Evolutionary conservation across 1,140 invertebrate species (phyloP).

Genomic region (Orchestia grillus): DNA sequence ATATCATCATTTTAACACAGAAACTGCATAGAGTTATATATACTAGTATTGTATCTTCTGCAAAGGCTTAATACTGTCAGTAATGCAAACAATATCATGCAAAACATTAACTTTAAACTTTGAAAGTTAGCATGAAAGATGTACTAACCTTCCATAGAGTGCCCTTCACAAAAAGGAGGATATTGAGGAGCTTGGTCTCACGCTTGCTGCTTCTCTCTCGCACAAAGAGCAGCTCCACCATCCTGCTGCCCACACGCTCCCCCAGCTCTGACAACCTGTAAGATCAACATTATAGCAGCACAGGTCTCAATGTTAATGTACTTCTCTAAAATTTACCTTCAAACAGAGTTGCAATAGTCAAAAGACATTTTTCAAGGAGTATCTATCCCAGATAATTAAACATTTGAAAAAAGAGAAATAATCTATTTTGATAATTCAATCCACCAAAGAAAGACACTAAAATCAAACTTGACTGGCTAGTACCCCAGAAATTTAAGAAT

Average conservation of each 20-base stretch:
- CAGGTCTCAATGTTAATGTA: background rate
- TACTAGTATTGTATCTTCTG: too few species aligned
- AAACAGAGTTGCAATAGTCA: background rate
- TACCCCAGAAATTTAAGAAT: too few species aligned
- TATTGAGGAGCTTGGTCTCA: constrained; percentile 95
- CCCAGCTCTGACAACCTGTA: constrained; percentile 91
- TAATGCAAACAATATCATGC: background rate
- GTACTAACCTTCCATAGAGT: constrained; percentile 92
- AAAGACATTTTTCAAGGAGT: background rate
- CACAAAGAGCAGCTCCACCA: constrained; percentile 94
- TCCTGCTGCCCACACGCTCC: constrained; percentile 91
- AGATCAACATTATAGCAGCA: background rate
- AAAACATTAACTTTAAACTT: background rate
- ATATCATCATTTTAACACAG: too few species aligned
- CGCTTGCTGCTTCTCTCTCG: constrained; percentile 93
- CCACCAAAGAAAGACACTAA: background rate
- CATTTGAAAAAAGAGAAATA: background rate
- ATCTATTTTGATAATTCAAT: background rate
- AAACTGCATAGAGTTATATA: too few species aligned
- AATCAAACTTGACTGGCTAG: background rate
- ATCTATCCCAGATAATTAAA: background rate
- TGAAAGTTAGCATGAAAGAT: background rate
- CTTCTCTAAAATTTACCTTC: background rate
- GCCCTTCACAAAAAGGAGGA: constrained; percentile 95
- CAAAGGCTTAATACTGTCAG: background rate